Evolutionary conservation across 1,140 invertebrate species (phyloP).

Genomic region (Magallana ariakensis): DNA sequence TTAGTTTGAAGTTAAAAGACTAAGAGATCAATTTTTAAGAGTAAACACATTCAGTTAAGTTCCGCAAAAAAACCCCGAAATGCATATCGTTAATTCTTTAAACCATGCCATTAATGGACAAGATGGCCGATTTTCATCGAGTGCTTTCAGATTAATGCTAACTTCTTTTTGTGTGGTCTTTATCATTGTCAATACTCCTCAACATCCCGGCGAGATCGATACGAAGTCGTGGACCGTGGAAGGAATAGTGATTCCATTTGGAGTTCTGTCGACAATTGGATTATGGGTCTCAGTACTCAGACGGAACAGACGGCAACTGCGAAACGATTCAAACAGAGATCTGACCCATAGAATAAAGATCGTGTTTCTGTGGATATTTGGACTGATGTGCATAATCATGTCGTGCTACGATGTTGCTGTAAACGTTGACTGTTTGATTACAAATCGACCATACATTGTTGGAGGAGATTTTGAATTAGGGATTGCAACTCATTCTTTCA

Average conservation of each 20-base stretch:
- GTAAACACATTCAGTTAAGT: too few species aligned
- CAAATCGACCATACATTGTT: neutral
- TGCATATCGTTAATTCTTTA: too few species aligned
- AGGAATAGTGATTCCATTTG: neutral
- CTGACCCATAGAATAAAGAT: neutral
- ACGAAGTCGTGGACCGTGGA: neutral
- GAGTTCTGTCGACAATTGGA: neutral
- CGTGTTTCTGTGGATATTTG: neutral
- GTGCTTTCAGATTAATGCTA: too few species aligned
- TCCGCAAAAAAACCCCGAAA: too few species aligned
- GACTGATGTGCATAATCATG: neutral
- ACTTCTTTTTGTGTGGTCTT: too few species aligned
- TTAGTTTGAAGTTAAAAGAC: too few species aligned
- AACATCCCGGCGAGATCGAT: too few species aligned
- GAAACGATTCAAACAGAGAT: neutral
- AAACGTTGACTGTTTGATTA: neutral
- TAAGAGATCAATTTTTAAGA: too few species aligned
- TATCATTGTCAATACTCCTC: too few species aligned
- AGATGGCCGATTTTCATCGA: too few species aligned
- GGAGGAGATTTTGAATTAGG: neutral
- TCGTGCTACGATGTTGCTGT: neutral
- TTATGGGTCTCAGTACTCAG: neutral
- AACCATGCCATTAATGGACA: too few species aligned
- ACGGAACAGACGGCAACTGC: neutral
- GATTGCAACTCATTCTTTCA: neutral